Percentiles rank a stretch among this genome's conserved stretches.
phyloP scores from a whole-genome alignment of 2,113 vertebrate species.

The Psittacara wagleri region DNA sequence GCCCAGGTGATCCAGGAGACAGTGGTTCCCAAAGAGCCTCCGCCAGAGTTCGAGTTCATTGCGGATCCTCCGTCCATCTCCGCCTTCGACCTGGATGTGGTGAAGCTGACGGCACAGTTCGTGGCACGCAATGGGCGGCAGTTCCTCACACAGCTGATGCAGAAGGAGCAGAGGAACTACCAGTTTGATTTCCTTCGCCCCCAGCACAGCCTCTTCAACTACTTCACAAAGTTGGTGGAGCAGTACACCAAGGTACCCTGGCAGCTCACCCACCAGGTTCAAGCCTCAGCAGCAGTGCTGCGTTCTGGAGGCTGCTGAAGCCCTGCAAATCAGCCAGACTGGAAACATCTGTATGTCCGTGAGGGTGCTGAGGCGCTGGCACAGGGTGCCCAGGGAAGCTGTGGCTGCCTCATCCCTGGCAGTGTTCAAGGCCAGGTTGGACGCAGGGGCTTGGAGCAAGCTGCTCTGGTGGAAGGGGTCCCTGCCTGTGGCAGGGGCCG shows the following conservation, averaged over 20 bases:
- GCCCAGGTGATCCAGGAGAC: conserved; percentile 96
- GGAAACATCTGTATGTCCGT: accelerated
- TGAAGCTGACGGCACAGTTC: conserved; percentile 96
- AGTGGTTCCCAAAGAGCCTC: conserved; percentile 92
- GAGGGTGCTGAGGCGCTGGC: not conserved
- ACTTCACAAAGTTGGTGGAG: conserved; percentile 98
- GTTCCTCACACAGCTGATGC: conserved; percentile 98
- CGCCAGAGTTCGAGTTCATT: conserved; percentile 96
- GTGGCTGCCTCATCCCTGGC: not conserved
- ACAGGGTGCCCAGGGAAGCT: not conserved
- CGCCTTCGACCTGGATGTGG: conserved; percentile 95
- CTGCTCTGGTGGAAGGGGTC: not conserved
- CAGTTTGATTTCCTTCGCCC: conserved; percentile 98
- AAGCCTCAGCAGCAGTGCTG: not conserved
- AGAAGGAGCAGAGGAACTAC: conserved; percentile 98
- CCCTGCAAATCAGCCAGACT: not conserved
- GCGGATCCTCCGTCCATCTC: conserved; percentile 97
- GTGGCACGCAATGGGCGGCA: conserved; percentile 95
- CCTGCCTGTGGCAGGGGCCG: not conserved
- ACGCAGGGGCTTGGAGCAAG: not conserved
- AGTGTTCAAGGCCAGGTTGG: not conserved
- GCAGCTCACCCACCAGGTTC: not conserved
- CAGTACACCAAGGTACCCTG: conserved; percentile 94
- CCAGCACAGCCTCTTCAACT: conserved; percentile 98
- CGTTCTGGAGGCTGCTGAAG: not conserved